Evolutionary conservation across 1,140 invertebrate species (phyloP).

Genomic region (Bombus pascuorum): DNA sequence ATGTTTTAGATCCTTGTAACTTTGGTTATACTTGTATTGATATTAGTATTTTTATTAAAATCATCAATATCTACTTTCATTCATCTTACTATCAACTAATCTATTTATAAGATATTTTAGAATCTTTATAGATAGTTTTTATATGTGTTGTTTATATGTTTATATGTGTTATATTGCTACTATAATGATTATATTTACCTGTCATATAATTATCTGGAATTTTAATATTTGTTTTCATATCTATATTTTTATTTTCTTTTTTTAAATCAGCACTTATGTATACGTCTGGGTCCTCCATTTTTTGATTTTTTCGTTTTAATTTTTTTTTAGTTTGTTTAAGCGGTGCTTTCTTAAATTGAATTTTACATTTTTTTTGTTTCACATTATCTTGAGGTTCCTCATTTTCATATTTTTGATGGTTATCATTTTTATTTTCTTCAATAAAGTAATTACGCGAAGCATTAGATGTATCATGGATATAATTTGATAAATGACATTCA

Average conservation of each 20-base stretch:
- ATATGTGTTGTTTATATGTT: not conserved
- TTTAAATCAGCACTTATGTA: slow-evolving; percentile 62
- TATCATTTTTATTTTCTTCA: slow-evolving; percentile 46
- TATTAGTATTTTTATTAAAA: not conserved
- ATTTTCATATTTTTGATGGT: slow-evolving; percentile 53
- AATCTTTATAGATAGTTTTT: not conserved
- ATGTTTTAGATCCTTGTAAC: no score
- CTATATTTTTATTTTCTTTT: slow-evolving; percentile 62
- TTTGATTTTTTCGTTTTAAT: slow-evolving; percentile 72
- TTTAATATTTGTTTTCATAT: slow-evolving; percentile 69
- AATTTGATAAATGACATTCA: slow-evolving; percentile 66
- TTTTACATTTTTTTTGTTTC: slow-evolving; percentile 72
- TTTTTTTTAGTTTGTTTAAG: slow-evolving; percentile 71
- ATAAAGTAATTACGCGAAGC: slow-evolving; percentile 59
- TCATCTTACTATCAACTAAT: not conserved
- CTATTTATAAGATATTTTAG: not conserved
- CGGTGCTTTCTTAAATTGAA: slow-evolving; percentile 64
- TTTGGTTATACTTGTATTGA: not conserved
- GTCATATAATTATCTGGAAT: slow-evolving; percentile 81
- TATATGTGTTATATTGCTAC: no score
- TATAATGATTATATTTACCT: slow-evolving; percentile 62
- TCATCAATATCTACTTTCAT: not conserved
- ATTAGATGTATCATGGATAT: slow-evolving; percentile 60
- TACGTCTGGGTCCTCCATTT: slow-evolving; percentile 66
- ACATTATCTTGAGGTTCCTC: slow-evolving; percentile 41